phyloP scores from a whole-genome alignment of 2,888 invertebrate species.

The Amaurobius ferox region DNA sequence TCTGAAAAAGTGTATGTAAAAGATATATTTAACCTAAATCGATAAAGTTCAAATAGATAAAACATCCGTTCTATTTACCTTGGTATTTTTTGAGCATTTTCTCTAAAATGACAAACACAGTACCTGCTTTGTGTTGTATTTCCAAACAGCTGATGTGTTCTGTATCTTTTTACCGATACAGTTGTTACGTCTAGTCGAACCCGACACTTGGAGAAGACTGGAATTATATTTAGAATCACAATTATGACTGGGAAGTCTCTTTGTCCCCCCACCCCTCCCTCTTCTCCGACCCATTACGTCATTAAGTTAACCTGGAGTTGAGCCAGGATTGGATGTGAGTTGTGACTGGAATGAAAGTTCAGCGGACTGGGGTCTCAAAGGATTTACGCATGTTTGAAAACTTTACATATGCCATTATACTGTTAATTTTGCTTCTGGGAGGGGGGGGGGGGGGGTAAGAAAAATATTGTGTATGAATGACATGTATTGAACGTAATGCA shows the following conservation, averaged over 20 bases:
- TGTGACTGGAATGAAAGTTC: background rate
- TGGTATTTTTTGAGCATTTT: too few relatives aligned
- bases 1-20: too few relatives aligned
- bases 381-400: too few relatives aligned
- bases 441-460: too few relatives aligned
- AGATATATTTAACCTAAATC: too few relatives aligned
- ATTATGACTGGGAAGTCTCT: background rate
- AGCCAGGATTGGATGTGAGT: background rate
- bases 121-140: background rate
- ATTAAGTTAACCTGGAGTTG: background rate
- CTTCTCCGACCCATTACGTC: background rate
- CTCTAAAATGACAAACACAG: too few relatives aligned
- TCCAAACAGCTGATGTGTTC: constrained; percentile 1
- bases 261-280: background rate
- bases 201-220: background rate
- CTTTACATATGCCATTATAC: too few relatives aligned
- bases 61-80: too few relatives aligned
- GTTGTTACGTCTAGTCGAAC: background rate
- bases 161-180: background rate
- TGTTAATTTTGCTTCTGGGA: too few relatives aligned
- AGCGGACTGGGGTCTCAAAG: background rate
- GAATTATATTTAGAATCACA: background rate
- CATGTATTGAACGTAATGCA: too few relatives aligned
- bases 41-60: too few relatives aligned
- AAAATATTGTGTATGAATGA: too few relatives aligned